A percentile compares a stretch with the other conserved stretches of the same genome.
phyloP scores from a whole-genome alignment of 2,113 vertebrate genomes.

The Trichechus manatus region DNA sequence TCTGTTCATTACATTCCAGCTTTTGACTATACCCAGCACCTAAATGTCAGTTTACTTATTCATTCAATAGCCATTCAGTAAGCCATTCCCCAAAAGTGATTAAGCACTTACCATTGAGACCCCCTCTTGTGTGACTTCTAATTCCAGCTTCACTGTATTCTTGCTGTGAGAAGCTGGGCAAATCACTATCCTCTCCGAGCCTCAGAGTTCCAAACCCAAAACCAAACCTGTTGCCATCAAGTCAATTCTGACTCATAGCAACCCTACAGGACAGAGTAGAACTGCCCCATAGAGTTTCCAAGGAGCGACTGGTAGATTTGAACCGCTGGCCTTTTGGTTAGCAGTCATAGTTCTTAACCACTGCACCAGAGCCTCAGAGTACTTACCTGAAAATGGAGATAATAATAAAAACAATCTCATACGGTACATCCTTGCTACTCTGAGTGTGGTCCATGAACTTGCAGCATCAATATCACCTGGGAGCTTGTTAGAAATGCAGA shows the following conservation, averaged over 20 bases:
- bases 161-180: conserved; percentile 40
- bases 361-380: too few species aligned
- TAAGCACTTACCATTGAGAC: conserved; percentile 40
- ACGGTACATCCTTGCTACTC: background rate
- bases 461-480: background rate
- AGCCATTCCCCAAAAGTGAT: background rate
- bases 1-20: conserved; percentile 26
- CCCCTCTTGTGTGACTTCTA: background rate
- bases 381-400: conserved; percentile 26
- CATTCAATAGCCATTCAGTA: conserved; percentile 42
- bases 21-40: conserved; percentile 52
- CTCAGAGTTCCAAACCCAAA: background rate
- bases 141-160: conserved; percentile 27
- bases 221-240: too few species aligned
- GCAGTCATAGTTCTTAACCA: too few species aligned
- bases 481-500: background rate
- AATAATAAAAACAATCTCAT: conserved; percentile 27
- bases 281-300: too few species aligned
- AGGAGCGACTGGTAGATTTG: too few species aligned
- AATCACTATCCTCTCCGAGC: background rate
- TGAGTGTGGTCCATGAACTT: background rate
- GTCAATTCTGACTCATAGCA: too few species aligned
- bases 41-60: conserved; percentile 22
- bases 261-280: too few species aligned
- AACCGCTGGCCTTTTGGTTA: too few species aligned